Evolutionary conservation across 2,113 vertebrate species (phyloP).

Genomic region (rat (Rattus norvegicus)): GRCr8 NC_086026.1:34839501-34840000

Average conservation of each 20-base stretch:
- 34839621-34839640: neutral
- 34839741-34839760: fast-evolving
- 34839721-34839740: neutral
- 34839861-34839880: fast-evolving
- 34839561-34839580: neutral
- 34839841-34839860: neutral
- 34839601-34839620: neutral
- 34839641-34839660: neutral
- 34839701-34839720: neutral
- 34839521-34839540: neutral
- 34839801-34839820: neutral
- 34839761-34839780: neutral
- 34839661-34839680: neutral
- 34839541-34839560: no score
- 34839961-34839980: neutral
- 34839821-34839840: neutral
- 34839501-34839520: constrained; percentile 5
- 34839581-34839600: neutral
- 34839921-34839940: neutral
- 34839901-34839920: neutral
- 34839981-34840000: neutral
- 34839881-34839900: neutral
- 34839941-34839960: fast-evolving
- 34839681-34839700: neutral
- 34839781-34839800: neutral